phyloP scores from a whole-genome alignment of 2,797 vertebrate genomes.

The Anguilla megastoma region DNA sequence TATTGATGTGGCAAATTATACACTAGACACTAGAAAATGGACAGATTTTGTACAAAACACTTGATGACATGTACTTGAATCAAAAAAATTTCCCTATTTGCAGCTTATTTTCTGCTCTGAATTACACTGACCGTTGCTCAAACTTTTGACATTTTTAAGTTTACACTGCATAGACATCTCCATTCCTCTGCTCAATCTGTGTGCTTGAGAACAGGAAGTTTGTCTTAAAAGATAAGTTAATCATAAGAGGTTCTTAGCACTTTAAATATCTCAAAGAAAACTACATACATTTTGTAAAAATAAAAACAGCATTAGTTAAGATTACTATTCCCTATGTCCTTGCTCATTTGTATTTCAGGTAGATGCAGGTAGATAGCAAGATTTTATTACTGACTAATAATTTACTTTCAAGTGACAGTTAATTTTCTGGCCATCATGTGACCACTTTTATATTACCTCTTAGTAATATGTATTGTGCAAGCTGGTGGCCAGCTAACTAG shows the following conservation, averaged over 20 bases:
- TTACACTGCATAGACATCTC: constrained; percentile 38
- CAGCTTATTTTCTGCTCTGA: constrained; percentile 43
- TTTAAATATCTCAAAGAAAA: neutral
- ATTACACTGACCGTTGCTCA: constrained; percentile 40
- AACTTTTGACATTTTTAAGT: constrained; percentile 42
- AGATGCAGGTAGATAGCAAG: neutral
- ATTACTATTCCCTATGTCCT: neutral
- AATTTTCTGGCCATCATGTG: neutral
- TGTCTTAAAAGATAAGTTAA: neutral
- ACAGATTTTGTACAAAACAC: too few species aligned
- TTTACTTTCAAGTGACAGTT: neutral
- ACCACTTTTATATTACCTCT: neutral
- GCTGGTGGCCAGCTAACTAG: neutral
- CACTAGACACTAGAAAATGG: neutral
- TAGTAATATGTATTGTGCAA: neutral
- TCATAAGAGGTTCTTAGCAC: neutral
- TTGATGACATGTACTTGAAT: neutral
- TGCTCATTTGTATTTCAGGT: neutral
- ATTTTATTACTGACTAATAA: neutral
- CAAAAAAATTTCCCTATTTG: neutral
- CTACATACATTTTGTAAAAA: neutral
- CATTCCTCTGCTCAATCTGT: constrained; percentile 24
- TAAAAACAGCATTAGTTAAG: neutral
- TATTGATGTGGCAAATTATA: neutral
- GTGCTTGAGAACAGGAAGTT: neutral